phyloP scores from a whole-genome alignment of 2,113 vertebrate species.

The Mohoua ochrocephala region DNA sequence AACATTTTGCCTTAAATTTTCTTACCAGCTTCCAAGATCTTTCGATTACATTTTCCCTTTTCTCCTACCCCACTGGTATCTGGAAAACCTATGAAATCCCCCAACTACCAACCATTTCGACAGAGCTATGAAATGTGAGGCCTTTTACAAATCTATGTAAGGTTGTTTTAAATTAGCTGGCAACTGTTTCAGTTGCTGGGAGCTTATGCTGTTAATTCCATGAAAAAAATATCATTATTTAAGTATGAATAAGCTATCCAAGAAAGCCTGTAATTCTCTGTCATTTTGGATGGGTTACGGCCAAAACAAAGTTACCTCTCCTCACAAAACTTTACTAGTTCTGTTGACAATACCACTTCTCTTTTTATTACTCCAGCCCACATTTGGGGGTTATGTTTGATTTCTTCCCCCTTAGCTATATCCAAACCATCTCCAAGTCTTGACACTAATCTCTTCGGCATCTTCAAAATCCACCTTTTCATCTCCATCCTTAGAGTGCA shows the following conservation, averaged over 20 bases:
- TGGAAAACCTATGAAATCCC: not conserved
- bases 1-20: not conserved
- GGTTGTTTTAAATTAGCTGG: not conserved
- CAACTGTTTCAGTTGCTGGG: not conserved
- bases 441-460: not conserved
- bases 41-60: not conserved
- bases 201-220: not conserved
- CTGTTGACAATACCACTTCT: not conserved
- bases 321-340: not conserved
- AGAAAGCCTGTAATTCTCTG: not conserved
- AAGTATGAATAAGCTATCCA: not conserved
- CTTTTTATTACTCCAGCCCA: not conserved
- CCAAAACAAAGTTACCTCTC: not conserved
- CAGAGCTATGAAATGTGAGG: not conserved
- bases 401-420: not conserved
- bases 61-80: not conserved
- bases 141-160: not conserved
- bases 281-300: not conserved
- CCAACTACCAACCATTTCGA: not conserved
- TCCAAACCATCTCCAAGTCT: not conserved
- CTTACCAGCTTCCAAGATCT: not conserved
- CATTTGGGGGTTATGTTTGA: not conserved
- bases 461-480: not conserved
- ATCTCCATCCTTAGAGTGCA: not conserved
- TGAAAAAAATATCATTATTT: not conserved